Evolutionary conservation across 2,797 vertebrate species (phyloP).

Genomic region (Acipenser ruthenus): DNA sequence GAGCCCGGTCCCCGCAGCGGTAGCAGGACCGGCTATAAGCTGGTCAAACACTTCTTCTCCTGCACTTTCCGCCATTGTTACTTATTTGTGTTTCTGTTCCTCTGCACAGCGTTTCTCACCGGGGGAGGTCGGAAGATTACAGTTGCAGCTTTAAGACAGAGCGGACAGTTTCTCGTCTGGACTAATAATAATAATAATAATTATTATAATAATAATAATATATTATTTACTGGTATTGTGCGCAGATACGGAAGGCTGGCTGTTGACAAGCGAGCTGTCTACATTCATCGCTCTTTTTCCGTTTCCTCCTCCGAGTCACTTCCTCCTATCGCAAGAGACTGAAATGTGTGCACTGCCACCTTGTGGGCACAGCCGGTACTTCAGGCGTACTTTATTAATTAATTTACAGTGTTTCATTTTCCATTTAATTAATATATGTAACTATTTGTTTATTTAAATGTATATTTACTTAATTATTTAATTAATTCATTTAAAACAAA

Average conservation of each 20-base stretch:
- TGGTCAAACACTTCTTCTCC: conserved; percentile 56
- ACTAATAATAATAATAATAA: too few relatives aligned
- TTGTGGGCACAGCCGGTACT: background rate
- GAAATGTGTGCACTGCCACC: conserved; percentile 1
- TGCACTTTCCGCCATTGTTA: conserved; percentile 78
- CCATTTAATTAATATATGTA: too few relatives aligned
- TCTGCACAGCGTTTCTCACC: background rate
- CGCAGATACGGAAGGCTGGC: too few relatives aligned
- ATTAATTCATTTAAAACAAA: too few relatives aligned
- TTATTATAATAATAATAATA: too few relatives aligned
- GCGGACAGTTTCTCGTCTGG: too few relatives aligned
- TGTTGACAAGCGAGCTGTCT: background rate
- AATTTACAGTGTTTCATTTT: too few relatives aligned
- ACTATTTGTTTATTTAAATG: too few relatives aligned
- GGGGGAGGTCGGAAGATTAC: too few relatives aligned
- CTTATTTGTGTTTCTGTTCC: background rate
- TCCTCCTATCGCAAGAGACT: conserved; percentile 4
- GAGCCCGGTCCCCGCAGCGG: conserved; percentile 41
- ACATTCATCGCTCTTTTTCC: conserved; percentile 10
- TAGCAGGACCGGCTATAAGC: conserved; percentile 28
- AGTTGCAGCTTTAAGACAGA: too few relatives aligned
- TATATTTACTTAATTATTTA: too few relatives aligned
- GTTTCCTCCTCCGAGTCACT: conserved; percentile 4
- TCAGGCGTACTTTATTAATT: background rate
- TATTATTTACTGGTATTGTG: too few relatives aligned